Percentiles rank a stretch among this genome's conserved stretches.
phyloP scores from a whole-genome alignment of 2,797 vertebrate genomes.

The Phylloscopus collybita region DNA sequence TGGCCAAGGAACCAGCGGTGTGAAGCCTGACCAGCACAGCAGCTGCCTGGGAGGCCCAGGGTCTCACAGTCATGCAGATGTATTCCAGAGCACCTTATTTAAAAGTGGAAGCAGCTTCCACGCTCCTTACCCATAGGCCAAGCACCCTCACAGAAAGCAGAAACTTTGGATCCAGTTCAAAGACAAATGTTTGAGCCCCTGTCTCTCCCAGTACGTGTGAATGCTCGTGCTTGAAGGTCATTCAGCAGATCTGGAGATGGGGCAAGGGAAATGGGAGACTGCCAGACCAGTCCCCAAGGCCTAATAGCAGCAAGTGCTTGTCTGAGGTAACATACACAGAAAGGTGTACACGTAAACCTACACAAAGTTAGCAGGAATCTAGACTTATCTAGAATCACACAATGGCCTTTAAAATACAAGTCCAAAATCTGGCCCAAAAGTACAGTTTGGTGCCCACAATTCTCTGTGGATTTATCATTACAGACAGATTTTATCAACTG shows the following conservation, averaged over 20 bases:
- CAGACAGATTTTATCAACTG: not conserved
- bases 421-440: not conserved
- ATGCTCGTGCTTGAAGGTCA: not conserved
- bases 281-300: not conserved
- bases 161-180: not conserved
- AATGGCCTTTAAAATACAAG: not conserved
- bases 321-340: not conserved
- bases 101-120: not conserved
- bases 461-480: not conserved
- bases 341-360: accelerated
- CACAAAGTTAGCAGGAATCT: not conserved
- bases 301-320: not conserved
- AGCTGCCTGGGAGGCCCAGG: not conserved
- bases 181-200: not conserved
- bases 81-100: not conserved
- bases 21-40: not conserved
- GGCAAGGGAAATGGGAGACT: not conserved
- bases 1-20: accelerated
- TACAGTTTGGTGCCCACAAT: not conserved
- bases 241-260: not conserved
- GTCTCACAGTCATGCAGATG: no score
- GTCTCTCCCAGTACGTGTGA: not conserved
- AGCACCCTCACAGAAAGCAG: not conserved
- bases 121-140: not conserved
- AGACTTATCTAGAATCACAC: not conserved